Evolutionary conservation across 2,888 invertebrate genomes (phyloP), one percentile per base, ranked within the genome.

Genomic region (Aphelenchoides bicaudatus): DNA sequence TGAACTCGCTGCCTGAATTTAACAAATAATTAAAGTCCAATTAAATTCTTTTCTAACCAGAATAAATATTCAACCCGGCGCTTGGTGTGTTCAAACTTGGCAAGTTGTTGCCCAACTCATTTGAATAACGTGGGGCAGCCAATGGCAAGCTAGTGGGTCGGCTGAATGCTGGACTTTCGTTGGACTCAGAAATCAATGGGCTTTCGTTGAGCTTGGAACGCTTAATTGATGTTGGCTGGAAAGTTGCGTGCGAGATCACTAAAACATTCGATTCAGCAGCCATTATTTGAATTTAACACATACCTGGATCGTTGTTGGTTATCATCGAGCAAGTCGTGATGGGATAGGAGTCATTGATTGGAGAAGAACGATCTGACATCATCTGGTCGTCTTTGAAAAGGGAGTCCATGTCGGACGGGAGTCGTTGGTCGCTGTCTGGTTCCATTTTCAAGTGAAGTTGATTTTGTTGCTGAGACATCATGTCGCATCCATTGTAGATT

Each of bases 11-110:
- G n/a, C n/a, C n/a, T n/a, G n/a, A n/a, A n/a, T n/a, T n/a, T n/a
- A n/a, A n/a, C n/a, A n/a, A n/a, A n/a, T n/a, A n/a, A n/a, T n/a
- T n/a, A n/a, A n/a, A n/a, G n/a, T n/a, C n/a, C n/a, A n/a, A n/a
- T n/a, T n/a, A n/a, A n/a, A n/a, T n/a, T n/a, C n/a, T n/a, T n/a
- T n/a, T n/a, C n/a, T n/a, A n/a, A n/a, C n/a, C n/a, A n/a, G n/a
- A n/a, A n/a, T n/a, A n/a, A n/a, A n/a, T n/a, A n/a, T n/a, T n/a
- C n/a, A n/a, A n/a, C n/a, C n/a, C n/a, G n/a, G n/a, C n/a, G 38
- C 52, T 51, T 10, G 52, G 52, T 10, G 52, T 51, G 21, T 16
- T 51, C 4, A 51, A 38, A 13, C 23, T 23, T 27, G 52, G 52
- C 13, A 51, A 10, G 37, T 51, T 51, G 2, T 21, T n/a, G 25